These are phyloP conservation scores for Nomada ferruginata DNA, from an alignment of 2,888 invertebrate species.

Conservation along the genomic window DNA sequence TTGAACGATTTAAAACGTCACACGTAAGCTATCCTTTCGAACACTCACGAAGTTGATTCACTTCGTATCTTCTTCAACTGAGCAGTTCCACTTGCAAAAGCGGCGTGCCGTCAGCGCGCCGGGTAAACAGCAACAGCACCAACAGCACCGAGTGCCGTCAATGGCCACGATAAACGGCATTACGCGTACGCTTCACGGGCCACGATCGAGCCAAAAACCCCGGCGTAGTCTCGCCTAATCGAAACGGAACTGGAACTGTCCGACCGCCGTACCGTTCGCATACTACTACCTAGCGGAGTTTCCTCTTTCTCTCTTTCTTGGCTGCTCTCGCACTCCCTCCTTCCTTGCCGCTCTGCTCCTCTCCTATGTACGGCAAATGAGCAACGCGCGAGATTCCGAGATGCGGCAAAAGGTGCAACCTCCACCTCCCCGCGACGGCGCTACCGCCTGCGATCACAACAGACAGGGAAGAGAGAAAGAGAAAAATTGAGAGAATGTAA, in stretches of 20 bases:
- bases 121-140: conserved; percentile 70
- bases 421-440: conserved; percentile 66
- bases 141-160: conserved; percentile 71
- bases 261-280: conserved; percentile 77
- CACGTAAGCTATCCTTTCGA: conserved; percentile 42
- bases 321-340: conserved; percentile 41
- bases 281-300: conserved; percentile 72
- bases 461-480: conserved; percentile 59
- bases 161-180: conserved; percentile 73
- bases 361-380: conserved; percentile 76
- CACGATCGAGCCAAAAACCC: conserved; percentile 68
- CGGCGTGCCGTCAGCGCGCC: conserved; percentile 66
- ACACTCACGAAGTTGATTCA: conserved; percentile 59
- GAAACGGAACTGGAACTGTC: conserved; percentile 79
- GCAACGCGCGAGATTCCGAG: conserved; percentile 80
- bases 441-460: conserved; percentile 71
- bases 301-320: conserved; percentile 66
- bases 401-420: conserved; percentile 81
- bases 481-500: conserved; percentile 43
- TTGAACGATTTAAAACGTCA: conserved; percentile 44
- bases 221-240: conserved; percentile 76
- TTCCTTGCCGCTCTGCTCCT: conserved; percentile 47
- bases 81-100: conserved; percentile 59
- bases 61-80: conserved; percentile 60
- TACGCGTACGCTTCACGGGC: conserved; percentile 67